A percentile compares a stretch with the other conserved stretches of the same genome.
Evolutionary conservation across 2,113 vertebrate species (phyloP).

Genomic region (Varanus komodoensis): DNA sequence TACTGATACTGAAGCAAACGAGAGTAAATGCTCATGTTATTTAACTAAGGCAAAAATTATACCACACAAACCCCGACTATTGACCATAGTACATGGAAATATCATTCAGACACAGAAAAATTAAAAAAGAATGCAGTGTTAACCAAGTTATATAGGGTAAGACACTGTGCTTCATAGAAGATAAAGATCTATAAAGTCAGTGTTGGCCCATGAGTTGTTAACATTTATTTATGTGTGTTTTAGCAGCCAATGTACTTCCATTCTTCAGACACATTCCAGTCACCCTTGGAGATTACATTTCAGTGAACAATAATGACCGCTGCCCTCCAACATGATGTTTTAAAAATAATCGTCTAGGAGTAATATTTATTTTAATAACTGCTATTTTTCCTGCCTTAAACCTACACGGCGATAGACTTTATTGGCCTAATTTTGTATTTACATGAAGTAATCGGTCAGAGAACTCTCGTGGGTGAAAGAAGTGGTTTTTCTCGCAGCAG

Average conservation of each 20-base stretch:
- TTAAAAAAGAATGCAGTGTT: slow-evolving; percentile 9
- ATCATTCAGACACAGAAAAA: neutral
- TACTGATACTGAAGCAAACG: neutral
- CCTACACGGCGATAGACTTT: neutral
- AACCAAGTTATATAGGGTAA: neutral
- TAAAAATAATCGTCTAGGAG: slow-evolving; percentile 18
- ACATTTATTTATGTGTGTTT: slow-evolving; percentile 42
- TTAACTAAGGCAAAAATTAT: neutral
- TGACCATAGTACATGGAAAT: neutral
- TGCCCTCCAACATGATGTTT: slow-evolving; percentile 7
- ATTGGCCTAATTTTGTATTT: slow-evolving; percentile 65
- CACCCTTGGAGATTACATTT: neutral
- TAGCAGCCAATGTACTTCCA: slow-evolving; percentile 21
- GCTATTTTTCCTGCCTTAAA: slow-evolving; percentile 55
- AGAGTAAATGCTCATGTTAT: neutral
- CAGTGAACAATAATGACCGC: slow-evolving; percentile 11
- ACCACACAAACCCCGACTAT: neutral
- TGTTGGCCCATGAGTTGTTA: neutral
- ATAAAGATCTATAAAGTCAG: neutral
- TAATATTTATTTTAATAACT: slow-evolving; percentile 32
- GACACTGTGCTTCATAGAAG: neutral
- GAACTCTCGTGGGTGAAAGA: slow-evolving; percentile 62
- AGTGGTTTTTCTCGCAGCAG: slow-evolving; percentile 72
- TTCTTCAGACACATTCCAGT: slow-evolving; percentile 22
- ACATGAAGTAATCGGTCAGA: slow-evolving; percentile 71